Evolutionary conservation across 2,888 invertebrate genomes (phyloP).

Genomic region (Amblyjoppa fuscipennis): DNA sequence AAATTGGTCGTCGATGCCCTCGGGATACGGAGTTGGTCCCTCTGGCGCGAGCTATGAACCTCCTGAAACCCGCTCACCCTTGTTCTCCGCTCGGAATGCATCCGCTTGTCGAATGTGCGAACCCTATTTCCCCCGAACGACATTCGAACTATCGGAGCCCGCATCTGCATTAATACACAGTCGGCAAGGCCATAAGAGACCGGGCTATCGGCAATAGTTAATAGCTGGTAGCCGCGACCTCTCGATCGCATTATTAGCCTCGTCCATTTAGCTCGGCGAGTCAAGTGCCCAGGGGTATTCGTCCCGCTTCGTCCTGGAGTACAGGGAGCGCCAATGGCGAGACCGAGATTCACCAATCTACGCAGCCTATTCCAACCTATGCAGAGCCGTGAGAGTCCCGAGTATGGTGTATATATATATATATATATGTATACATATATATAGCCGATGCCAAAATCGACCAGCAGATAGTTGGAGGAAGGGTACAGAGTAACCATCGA

Average conservation of each 20-base stretch:
- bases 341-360: conserved; percentile 55
- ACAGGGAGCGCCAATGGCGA: conserved; percentile 5
- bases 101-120: conserved; percentile 10
- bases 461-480: not conserved
- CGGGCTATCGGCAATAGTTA: conserved; percentile 50
- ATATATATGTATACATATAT: not conserved
- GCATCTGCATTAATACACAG: conserved; percentile 17
- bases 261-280: conserved; percentile 61
- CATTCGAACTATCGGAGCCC: not conserved
- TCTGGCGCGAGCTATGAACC: conserved; percentile 16
- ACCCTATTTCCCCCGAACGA: not conserved
- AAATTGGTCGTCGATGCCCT: conserved; percentile 25
- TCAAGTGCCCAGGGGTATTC: conserved; percentile 59
- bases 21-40: conserved; percentile 24
- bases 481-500: conserved; percentile 22
- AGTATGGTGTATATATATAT: not conserved
- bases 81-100: not conserved
- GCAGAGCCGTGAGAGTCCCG: conserved; percentile 2
- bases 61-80: not conserved
- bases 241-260: conserved; percentile 66
- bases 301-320: conserved; percentile 34
- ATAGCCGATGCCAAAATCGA: conserved; percentile 39
- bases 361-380: conserved; percentile 30
- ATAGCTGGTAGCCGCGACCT: conserved; percentile 50
- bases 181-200: not conserved